Base-by-base conservation (phyloP, 2,888 invertebrate species). In the Megamerina dolium region DNA sequence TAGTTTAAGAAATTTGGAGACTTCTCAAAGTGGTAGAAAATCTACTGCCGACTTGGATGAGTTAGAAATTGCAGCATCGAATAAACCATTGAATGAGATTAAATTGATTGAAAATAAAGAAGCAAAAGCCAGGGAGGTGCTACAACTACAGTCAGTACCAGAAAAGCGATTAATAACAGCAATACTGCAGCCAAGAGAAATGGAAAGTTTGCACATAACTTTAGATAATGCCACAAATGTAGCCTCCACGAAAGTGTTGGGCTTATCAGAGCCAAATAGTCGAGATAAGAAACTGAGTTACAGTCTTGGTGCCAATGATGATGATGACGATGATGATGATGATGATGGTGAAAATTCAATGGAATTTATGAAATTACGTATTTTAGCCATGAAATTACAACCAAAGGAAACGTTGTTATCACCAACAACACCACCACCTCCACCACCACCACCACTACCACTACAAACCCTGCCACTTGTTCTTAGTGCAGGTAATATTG, bases 301-400 rank as follows among this genome's bases (percentile, higher is more conserved):
- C n/a, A n/a, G n/a, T n/a, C n/a, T n/a, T n/a, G n/a, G n/a, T n/a
- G n/a, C n/a, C n/a, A n/a, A n/a, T n/a, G n/a, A n/a, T n/a, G 23
- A 23, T 23, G 23, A 23, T 8, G 8, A 39, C 16, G 29, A 48
- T 2, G 43, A 36, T 2, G 57, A 57, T 2, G 59, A 64, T n/a
- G 61, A 61, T 4, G 66, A 63, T 10, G 64, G 64, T 32, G 66
- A 69, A 32, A 58, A 48, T n/a, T 53, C 59, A 1, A 36, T 70
- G 42, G 57, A 61, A 37, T 43, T 61, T 10, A 56, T 70, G 51
- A 70, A 61, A 48, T 44, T 67, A 12, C 63, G 66, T n/a, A 56
- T 71, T 17, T 44, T 68, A 51, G 64, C 67, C 20, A 61, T 66
- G 56, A 60, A 61, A 30, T 46, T 53, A 6, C 59, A 64, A 26